Percentiles rank a stretch among this genome's conserved stretches.
Conservation (phyloP, 2,888 invertebrate genomes). For the Amitus sp. region DNA sequence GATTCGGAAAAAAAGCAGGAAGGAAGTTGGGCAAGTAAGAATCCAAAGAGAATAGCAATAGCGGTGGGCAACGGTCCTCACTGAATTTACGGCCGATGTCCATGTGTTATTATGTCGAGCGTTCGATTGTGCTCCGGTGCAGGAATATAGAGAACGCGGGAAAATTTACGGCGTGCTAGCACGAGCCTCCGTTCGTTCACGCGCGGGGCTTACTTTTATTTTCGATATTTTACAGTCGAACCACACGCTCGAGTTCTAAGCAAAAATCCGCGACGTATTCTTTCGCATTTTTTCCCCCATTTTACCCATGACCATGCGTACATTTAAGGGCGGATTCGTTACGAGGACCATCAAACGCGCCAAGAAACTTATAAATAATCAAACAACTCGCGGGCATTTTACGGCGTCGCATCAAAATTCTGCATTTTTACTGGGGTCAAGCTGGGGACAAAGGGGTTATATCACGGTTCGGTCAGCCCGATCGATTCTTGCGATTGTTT, state of each 20-base stretch:
- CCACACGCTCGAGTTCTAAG: conserved; percentile 11
- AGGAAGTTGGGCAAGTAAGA: conserved; percentile 10
- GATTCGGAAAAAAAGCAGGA: background rate
- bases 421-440: background rate
- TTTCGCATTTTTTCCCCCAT: conserved; percentile 13
- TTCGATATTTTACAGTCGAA: conserved; percentile 24
- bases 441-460: no score
- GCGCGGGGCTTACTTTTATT: conserved; percentile 24
- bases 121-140: conserved; percentile 46
- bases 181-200: conserved; percentile 19
- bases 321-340: conserved; percentile 29
- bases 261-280: conserved; percentile 15
- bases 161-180: conserved; percentile 43
- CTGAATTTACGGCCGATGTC: conserved; percentile 52
- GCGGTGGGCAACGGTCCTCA: conserved; percentile 38
- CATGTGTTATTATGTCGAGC: conserved; percentile 54
- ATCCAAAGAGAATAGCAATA: conserved; percentile 49
- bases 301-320: conserved; percentile 26
- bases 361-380: conserved; percentile 1
- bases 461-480: no score
- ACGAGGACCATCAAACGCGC: conserved; percentile 24
- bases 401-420: background rate
- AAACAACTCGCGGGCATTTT: background rate
- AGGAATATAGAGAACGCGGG: conserved; percentile 44
- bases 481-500: no score